These are phyloP conservation scores for Willisornis vidua DNA, from an alignment of 2,113 vertebrate genomes.

Conservation along the genomic window DNA sequence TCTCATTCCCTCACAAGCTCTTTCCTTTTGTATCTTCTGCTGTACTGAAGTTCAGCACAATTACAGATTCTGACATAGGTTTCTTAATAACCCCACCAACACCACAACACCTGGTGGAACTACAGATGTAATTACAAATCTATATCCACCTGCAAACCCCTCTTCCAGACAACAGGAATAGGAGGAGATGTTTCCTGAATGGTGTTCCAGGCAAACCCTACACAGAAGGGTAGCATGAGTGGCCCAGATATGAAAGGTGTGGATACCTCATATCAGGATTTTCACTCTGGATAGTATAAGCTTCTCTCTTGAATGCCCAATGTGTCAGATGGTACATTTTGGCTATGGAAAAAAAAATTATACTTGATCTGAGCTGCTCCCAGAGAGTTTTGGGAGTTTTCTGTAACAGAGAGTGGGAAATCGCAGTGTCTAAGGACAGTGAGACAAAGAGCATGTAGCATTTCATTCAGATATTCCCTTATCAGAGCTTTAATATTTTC, in stretches of 20 bases:
- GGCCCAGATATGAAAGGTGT: neutral
- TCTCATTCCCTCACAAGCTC: neutral
- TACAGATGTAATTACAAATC: neutral
- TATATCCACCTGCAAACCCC: neutral
- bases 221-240: neutral
- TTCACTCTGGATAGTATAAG: neutral
- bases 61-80: neutral
- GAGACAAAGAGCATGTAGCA: neutral
- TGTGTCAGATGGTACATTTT: neutral
- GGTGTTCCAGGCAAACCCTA: neutral
- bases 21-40: neutral
- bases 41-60: neutral
- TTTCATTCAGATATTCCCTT: neutral
- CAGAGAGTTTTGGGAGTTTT: neutral
- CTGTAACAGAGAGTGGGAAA: neutral
- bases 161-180: neutral
- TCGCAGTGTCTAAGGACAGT: neutral
- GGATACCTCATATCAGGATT: neutral
- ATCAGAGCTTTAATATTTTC: neutral
- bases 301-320: neutral
- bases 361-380: neutral
- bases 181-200: neutral
- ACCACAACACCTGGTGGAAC: neutral
- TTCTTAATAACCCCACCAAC: neutral
- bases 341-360: neutral